Conservation (phyloP, 2,888 invertebrate species). For the Podotricha telesiphe region DNA sequence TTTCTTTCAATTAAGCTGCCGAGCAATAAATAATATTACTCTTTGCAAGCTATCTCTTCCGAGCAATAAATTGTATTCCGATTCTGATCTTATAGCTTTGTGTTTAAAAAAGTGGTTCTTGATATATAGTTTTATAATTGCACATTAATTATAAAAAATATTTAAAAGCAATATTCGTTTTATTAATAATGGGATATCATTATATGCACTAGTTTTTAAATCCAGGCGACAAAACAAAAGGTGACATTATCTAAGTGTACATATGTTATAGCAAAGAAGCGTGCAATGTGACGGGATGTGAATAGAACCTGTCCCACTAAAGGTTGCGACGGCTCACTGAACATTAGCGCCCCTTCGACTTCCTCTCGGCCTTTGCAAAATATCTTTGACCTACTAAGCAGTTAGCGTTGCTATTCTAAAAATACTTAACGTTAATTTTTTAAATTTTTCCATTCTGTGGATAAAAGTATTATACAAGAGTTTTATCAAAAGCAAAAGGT, state of each 20-base stretch:
- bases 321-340: conserved; percentile 32
- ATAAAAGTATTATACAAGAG: neutral
- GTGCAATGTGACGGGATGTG: conserved; percentile 10
- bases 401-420: neutral
- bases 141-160: neutral
- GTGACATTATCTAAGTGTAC: conserved; percentile 12
- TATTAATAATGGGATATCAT: neutral
- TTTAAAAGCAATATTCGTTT: neutral
- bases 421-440: neutral
- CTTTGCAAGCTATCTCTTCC: neutral
- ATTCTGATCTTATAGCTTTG: neutral
- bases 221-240: conserved; percentile 1
- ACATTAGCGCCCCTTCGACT: conserved; percentile 23
- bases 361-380: conserved; percentile 15
- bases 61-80: neutral
- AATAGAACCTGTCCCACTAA: conserved; percentile 25
- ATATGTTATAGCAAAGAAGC: conserved; percentile 11
- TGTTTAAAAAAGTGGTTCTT: neutral
- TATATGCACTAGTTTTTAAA: conserved; percentile 1
- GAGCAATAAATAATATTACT: neutral
- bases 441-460: neutral
- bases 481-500: conserved; percentile 21
- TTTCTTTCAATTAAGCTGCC: neutral
- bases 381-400: conserved; percentile 28
- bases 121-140: neutral